Evolutionary conservation across 2,113 vertebrate genomes (phyloP).

Genomic region (Prunella fulvescens): DNA sequence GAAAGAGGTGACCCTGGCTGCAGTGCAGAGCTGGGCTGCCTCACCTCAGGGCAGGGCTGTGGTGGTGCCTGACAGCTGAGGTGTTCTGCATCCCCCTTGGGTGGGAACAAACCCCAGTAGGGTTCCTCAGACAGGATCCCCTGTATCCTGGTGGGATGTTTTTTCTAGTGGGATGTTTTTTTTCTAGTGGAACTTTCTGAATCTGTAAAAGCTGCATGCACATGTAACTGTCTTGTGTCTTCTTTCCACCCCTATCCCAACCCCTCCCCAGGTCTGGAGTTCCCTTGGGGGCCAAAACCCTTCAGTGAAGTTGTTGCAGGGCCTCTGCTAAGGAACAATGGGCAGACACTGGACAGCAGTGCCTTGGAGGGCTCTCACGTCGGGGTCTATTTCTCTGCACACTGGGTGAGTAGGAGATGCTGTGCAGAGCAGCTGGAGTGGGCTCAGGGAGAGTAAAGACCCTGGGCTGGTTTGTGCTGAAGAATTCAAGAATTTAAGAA

Average conservation of each 20-base stretch:
- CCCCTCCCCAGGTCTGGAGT: conserved; percentile 85
- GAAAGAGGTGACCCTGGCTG: neutral
- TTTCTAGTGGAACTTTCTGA: neutral
- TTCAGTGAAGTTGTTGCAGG: conserved; percentile 96
- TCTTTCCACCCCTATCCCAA: neutral
- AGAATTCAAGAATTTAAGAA: neutral
- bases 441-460: neutral
- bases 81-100: neutral
- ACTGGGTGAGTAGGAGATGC: conserved; percentile 88
- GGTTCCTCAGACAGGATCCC: neutral
- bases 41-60: neutral
- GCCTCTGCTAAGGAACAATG: conserved; percentile 87
- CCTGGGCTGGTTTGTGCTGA: neutral
- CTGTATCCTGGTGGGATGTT: neutral
- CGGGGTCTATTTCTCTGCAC: conserved; percentile 96
- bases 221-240: neutral
- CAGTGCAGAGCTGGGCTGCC: neutral
- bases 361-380: conserved; percentile 90
- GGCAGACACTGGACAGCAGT: conserved; percentile 87
- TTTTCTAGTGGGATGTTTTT: neutral
- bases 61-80: neutral
- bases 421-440: neutral
- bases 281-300: conserved; percentile 98
- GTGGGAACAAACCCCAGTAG: neutral
- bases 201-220: neutral